Base-by-base conservation (phyloP, 1,140 invertebrate species). In the Drosophila grimshawi region DNA sequence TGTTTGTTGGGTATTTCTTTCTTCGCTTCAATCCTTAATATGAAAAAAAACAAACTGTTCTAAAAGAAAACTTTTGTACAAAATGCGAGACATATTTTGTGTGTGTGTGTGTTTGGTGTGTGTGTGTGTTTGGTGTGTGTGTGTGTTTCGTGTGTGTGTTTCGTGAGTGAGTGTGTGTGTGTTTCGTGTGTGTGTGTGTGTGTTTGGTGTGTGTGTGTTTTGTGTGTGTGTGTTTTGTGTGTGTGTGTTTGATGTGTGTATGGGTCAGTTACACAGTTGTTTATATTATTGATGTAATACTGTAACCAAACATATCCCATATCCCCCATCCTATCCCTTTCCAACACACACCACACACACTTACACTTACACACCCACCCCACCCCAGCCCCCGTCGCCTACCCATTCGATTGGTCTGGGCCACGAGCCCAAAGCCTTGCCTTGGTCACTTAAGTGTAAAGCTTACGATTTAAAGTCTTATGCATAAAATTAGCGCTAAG, bases 11-110 rank as follows among this genome's bases (percentile, higher is more conserved):
- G 10, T 53, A 10, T 57, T 29, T 39, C 39, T 59, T 29, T n/a
- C 19, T 71, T 37, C n/a, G 27, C 29, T 35, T 59, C 39, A 57
- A 51, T 4, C 30, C 39, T 43, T 43, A 43, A n/a, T n/a, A n/a
- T n/a, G n/a, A 68, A 68, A 60, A 43, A 7, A 39, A 52, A 69
- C 33, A 68, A 61, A 69, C 7, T 33, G 30, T 59, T 29, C 67
- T 61, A 43, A 69, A 74, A 68, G 49, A 59, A 75, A 57, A 55
- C 41, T 60, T 67, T 75, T 70, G 67, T 70, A 75, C 65, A 76
- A 76, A 59, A 56, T 67, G 67, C 67, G 56, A 76, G 61, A 74
- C 66, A 57, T 30, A 19, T 65, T 19, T 32, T 8, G 19, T 19
- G 19, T 1, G 19, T 27, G 19, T 35, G 2, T 52, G 32, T 32